Evolutionary conservation across 2,113 vertebrate species (phyloP).

Genomic region (Upupa epops): DNA sequence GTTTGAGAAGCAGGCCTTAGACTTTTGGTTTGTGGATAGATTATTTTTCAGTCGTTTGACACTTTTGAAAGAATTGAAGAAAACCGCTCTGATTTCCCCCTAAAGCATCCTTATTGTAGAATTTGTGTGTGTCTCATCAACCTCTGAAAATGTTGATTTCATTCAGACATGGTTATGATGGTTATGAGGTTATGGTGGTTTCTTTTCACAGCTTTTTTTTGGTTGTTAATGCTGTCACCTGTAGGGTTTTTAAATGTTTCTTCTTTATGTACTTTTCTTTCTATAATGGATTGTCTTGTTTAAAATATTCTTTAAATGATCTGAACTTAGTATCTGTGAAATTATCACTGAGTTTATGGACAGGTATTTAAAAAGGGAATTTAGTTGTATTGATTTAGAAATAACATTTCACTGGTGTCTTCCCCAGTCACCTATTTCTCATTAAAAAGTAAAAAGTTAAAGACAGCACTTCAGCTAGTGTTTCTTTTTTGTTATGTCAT

Average conservation of each 20-base stretch:
- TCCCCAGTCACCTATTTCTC: not conserved
- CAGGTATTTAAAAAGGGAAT: not conserved
- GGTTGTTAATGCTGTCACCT: not conserved
- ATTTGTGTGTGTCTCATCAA: not conserved
- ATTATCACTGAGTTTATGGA: not conserved
- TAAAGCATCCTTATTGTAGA: not conserved
- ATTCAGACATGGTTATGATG: not conserved
- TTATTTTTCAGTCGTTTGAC: not conserved
- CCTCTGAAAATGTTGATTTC: not conserved
- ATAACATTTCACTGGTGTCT: not conserved
- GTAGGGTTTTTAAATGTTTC: not conserved
- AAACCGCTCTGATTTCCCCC: not conserved
- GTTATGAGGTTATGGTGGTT: fast-evolving
- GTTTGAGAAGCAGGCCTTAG: not conserved
- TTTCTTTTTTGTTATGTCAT: not conserved
- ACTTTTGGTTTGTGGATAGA: not conserved
- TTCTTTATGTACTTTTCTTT: not conserved
- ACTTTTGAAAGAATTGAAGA: not conserved
- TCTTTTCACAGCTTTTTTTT: not conserved
- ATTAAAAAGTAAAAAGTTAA: not conserved
- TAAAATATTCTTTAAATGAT: not conserved
- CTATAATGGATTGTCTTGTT: not conserved
- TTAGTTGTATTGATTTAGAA: not conserved
- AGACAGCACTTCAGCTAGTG: not conserved
- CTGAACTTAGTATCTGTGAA: not conserved